Evolutionary conservation across 2,113 vertebrate genomes (phyloP), one percentile per base, ranked within the genome.

Genomic region (Hiodon alosoides): DNA sequence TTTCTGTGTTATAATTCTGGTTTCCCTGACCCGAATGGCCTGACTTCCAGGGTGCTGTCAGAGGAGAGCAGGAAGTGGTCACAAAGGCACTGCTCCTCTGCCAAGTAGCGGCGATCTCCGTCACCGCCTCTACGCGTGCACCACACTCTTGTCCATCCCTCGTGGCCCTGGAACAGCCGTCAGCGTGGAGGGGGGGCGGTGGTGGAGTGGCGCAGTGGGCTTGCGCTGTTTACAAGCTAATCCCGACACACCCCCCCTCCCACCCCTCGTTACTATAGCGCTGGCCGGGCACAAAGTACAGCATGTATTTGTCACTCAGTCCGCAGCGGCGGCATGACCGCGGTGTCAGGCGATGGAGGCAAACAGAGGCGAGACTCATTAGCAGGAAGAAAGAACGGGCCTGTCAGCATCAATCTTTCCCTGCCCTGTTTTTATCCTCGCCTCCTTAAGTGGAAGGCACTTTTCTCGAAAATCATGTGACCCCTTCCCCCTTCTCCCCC

Each of bases 321-420:
- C 62, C 31, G 13, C 6, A 2, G 74, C 60, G 10, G 77, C 72
- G 84, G 79, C 79, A 81, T 78, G 79, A 47, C 66, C 46, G 11
- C 61, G 47, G 9, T 73, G 51, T 52, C 81, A 71, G 79, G 76
- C 76, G 76, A 80, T 75, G 7, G 64, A 4, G 72, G 75, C 79
- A 80, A 72, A 79, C 78, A 72, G 31, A 65, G 52, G 52, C 57
- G 31, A 10, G 51, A 69, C 47, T 82, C 82, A 87, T 89, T 89
- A 89, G 82, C 71, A 59, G n/a, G 80, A 76, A 82, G 83, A 80
- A 83, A 83, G 82, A 74, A 75, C 72, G 51, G 52, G 75, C 82
- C 5, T 87, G 86, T 87, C 85, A 82, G 77, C 83, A 87, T 87
- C 79, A 85, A 86, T 89, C 87, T 86, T 46, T 73, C 2, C 53